Percentiles rank a stretch among this genome's conserved stretches.
These are phyloP conservation scores for Peromyscus leucopus DNA, from an alignment of 2,113 vertebrate species.

Conservation along the genomic window DNA sequence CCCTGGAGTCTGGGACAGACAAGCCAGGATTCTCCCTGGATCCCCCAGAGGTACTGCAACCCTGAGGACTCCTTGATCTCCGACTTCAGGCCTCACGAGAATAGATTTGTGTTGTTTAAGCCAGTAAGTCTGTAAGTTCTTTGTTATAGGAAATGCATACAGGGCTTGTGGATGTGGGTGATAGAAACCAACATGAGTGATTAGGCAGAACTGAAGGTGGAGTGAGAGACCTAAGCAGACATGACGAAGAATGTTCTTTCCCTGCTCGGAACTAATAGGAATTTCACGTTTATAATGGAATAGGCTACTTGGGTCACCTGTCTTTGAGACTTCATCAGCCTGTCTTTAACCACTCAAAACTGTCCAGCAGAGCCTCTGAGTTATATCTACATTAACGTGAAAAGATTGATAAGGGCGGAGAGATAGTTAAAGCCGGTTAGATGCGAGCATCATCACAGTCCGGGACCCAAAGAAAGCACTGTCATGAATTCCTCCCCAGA, in stretches of 20 bases:
- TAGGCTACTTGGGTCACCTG: background rate
- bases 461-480: background rate
- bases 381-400: background rate
- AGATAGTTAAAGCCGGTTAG: background rate
- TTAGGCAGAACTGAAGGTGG: background rate
- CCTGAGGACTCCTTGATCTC: background rate
- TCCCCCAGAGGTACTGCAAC: background rate
- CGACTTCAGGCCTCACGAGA: background rate
- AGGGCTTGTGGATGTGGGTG: background rate
- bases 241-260: background rate
- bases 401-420: background rate
- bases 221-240: background rate
- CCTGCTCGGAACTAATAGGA: background rate
- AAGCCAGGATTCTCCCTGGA: background rate
- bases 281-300: background rate
- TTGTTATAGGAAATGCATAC: background rate
- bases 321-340: background rate
- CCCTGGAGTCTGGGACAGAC: background rate
- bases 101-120: background rate
- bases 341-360: background rate
- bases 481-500: too few relatives aligned
- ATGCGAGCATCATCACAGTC: background rate
- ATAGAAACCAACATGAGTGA: background rate
- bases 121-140: background rate
- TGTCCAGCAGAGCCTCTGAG: background rate